phyloP scores from a whole-genome alignment of 2,888 invertebrate species.

The Galerucella nymphaeae region DNA sequence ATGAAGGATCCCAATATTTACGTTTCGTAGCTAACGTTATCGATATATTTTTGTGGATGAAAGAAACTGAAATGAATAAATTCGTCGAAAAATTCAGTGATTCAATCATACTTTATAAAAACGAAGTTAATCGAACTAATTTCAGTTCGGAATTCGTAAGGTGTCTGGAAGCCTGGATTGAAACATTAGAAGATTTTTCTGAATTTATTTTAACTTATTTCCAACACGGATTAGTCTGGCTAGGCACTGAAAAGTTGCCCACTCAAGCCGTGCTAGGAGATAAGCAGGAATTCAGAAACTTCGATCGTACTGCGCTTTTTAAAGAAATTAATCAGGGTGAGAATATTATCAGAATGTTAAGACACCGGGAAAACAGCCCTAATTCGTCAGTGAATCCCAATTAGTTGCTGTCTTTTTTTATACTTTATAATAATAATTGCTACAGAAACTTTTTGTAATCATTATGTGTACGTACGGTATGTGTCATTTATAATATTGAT shows the following conservation, averaged over 20 bases:
- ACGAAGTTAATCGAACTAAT: conserved; percentile 32
- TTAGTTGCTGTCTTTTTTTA: background rate
- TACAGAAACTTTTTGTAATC: background rate
- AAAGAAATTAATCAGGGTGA: conserved; percentile 48
- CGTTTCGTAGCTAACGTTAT: conserved; percentile 39
- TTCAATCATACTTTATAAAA: conserved; percentile 33
- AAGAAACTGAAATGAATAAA: conserved; percentile 36
- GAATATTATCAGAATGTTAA: conserved; percentile 42
- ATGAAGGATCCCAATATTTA: conserved; percentile 36
- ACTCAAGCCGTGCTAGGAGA: conserved; percentile 42
- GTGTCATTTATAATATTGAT: too few species aligned
- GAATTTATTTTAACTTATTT: conserved; percentile 38
- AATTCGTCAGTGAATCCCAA: background rate
- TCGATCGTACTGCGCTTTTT: conserved; percentile 41
- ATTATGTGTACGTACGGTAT: background rate
- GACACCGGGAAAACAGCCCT: conserved; percentile 25
- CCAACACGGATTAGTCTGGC: conserved; percentile 43
- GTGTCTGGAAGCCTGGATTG: conserved; percentile 45
- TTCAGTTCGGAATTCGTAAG: conserved; percentile 34
- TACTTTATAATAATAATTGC: background rate
- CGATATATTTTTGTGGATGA: conserved; percentile 45
- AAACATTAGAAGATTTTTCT: conserved; percentile 42
- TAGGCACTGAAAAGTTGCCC: conserved; percentile 40
- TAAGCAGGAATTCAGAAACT: conserved; percentile 36
- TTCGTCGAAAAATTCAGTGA: conserved; percentile 38